phyloP scores from a whole-genome alignment of 2,797 vertebrate species.

The Brotula barbata region DNA sequence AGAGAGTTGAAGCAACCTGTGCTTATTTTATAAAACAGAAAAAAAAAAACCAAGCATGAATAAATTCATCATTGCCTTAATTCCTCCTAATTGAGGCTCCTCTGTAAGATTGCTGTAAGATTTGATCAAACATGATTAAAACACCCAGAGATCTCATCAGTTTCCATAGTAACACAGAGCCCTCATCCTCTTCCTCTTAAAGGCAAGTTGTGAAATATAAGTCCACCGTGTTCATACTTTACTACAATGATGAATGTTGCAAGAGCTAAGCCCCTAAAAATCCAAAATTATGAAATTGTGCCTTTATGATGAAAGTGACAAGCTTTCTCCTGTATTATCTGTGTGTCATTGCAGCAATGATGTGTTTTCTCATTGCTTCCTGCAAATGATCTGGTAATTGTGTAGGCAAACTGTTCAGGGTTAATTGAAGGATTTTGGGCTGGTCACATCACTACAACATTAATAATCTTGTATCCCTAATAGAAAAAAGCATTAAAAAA shows the following conservation, averaged over 20 bases:
- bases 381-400: too few relatives aligned
- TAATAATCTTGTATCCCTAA: too few relatives aligned
- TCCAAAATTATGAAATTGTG: constrained; percentile 27
- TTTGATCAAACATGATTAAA: constrained; percentile 1
- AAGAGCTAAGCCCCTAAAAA: constrained; percentile 5
- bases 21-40: constrained; percentile 2
- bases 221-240: neutral
- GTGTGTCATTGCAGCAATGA: too few relatives aligned
- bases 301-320: too few relatives aligned
- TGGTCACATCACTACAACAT: too few relatives aligned
- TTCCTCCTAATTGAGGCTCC: neutral
- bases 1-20: too few relatives aligned
- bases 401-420: too few relatives aligned
- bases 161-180: constrained; percentile 65
- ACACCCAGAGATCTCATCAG: constrained; percentile 29
- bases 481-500: too few relatives aligned
- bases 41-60: too few relatives aligned
- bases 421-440: too few relatives aligned
- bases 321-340: too few relatives aligned
- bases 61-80: neutral
- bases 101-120: constrained; percentile 4
- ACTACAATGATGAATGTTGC: neutral
- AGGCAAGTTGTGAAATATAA: constrained; percentile 25
- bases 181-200: constrained; percentile 16
- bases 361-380: too few relatives aligned